Conservation (phyloP, 2,888 invertebrate species). For the Tiliacea citrago region DNA sequence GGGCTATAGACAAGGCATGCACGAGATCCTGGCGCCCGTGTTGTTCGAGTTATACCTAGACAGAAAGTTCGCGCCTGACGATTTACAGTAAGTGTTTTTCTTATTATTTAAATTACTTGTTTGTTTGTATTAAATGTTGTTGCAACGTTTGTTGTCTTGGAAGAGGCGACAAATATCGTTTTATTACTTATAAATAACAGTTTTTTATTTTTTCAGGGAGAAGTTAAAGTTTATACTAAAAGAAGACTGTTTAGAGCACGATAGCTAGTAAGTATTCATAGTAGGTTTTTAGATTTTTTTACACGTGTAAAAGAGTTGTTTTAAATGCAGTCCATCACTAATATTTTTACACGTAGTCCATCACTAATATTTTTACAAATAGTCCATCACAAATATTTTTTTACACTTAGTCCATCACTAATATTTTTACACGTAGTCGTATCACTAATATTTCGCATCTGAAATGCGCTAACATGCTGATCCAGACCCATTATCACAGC, state of each 20-base stretch:
- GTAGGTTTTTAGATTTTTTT: not conserved
- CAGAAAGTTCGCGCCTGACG: slow-evolving; percentile 86
- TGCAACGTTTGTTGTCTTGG: not conserved
- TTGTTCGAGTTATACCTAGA: slow-evolving; percentile 94
- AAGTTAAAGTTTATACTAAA: slow-evolving; percentile 92
- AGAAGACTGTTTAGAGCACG: slow-evolving; percentile 93
- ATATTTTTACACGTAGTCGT: not conserved
- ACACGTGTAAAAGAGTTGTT: too few relatives aligned
- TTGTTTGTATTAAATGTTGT: too few relatives aligned
- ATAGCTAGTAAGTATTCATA: slow-evolving; percentile 93
- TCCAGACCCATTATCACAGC: not conserved
- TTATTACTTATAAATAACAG: not conserved
- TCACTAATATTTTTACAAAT: not conserved
- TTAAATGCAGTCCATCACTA: not conserved
- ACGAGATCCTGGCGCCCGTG: slow-evolving; percentile 95
- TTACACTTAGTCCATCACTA: not conserved
- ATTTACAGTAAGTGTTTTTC: slow-evolving; percentile 67
- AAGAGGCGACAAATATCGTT: not conserved
- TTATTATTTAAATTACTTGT: too few relatives aligned
- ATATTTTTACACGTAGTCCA: not conserved
- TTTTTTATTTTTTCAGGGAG: slow-evolving; percentile 87
- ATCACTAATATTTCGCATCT: not conserved
- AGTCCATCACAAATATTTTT: not conserved
- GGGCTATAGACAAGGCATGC: slow-evolving; percentile 96
- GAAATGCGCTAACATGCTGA: not conserved